A percentile compares a stretch with the other conserved stretches of the same genome.
Conservation (phyloP, 2,113 vertebrate species). For the Gobius niger region DNA sequence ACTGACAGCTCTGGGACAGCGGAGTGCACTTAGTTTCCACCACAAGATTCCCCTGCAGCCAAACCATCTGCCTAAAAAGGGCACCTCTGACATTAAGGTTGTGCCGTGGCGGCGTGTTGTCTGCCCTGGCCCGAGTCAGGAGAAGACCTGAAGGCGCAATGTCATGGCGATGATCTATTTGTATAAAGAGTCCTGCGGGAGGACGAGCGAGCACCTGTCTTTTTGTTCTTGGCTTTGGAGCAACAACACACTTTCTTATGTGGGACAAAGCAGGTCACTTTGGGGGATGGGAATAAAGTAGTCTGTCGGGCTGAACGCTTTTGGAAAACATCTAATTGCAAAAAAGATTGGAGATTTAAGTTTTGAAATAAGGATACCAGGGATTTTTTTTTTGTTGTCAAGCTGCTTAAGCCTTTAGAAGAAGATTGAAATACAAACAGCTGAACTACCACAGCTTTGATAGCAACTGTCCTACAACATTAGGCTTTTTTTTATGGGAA, state of each 20-base stretch:
- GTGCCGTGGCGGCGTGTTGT: conserved; percentile 6
- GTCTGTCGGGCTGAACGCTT: no score
- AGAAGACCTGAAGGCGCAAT: not conserved
- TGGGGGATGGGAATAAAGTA: not conserved
- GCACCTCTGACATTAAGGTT: conserved; percentile 2
- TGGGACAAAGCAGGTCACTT: not conserved
- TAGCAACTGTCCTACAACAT: no score
- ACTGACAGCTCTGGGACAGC: conserved; percentile 37
- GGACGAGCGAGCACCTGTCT: conserved; percentile 46
- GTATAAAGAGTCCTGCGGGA: conserved; percentile 23
- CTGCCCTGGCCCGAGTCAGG: not conserved
- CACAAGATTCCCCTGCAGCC: not conserved
- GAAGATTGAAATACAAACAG: no score
- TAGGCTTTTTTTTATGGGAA: no score
- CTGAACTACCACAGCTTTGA: no score
- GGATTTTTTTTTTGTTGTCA: no score
- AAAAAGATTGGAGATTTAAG: no score
- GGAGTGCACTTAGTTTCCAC: conserved; percentile 11
- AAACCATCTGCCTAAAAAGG: not conserved
- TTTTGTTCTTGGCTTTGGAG: conserved; percentile 23
- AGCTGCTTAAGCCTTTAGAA: no score
- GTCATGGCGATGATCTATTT: conserved; percentile 31
- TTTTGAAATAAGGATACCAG: no score
- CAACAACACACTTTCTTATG: conserved; percentile 13
- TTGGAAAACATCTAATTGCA: no score